Percentiles rank a stretch among this genome's conserved stretches.
Evolutionary conservation across 1,140 invertebrate genomes (phyloP).

Genomic region (Sesamia nonagrioides): DNA sequence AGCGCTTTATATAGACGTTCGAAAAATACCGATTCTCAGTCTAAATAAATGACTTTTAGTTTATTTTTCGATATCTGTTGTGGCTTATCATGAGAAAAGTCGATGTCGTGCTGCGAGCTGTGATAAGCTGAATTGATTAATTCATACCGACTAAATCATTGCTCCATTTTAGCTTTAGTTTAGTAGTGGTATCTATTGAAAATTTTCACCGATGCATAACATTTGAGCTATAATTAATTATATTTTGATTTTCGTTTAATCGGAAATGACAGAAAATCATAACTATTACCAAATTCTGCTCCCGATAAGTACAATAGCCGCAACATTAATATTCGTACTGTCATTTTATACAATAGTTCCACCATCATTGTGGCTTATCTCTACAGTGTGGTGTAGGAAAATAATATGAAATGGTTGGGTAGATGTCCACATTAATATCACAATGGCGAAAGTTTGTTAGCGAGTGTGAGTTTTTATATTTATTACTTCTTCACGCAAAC

Average conservation of each 20-base stretch:
- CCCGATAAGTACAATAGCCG: conserved; percentile 17
- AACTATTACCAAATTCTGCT: not conserved
- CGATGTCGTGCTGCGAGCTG: too few relatives aligned
- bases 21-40: too few relatives aligned
- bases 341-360: not conserved
- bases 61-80: too few relatives aligned
- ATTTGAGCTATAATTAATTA: not conserved
- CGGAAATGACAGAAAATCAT: conserved; percentile 6
- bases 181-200: too few relatives aligned
- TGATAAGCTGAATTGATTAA: too few relatives aligned
- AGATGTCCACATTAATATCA: not conserved
- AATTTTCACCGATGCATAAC: not conserved
- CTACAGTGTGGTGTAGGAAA: not conserved
- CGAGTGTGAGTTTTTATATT: not conserved
- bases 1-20: too few relatives aligned
- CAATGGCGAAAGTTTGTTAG: not conserved
- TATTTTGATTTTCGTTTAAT: not conserved
- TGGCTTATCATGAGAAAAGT: too few relatives aligned
- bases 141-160: too few relatives aligned
- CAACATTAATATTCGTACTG: not conserved
- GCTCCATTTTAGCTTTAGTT: too few relatives aligned
- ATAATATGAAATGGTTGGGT: not conserved
- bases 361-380: conserved; percentile 4
- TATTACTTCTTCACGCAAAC: not conserved
- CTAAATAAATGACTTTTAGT: too few relatives aligned